Evolutionary conservation across 2,113 vertebrate genomes (phyloP).

Genomic region (Xyliphius kryptos): DNA sequence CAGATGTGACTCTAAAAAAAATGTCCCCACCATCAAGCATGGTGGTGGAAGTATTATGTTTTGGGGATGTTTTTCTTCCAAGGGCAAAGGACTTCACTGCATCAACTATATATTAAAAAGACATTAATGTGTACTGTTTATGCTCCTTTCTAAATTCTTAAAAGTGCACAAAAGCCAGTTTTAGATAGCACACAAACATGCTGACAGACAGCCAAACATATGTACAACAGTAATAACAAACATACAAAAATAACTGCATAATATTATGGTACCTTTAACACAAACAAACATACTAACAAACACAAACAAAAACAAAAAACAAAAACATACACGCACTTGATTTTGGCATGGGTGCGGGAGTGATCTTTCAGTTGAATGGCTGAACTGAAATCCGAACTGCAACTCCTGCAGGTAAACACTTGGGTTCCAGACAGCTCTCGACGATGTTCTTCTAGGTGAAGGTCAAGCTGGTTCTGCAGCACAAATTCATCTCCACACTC

Average conservation of each 20-base stretch:
- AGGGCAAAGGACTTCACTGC: too few relatives aligned
- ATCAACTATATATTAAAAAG: neutral
- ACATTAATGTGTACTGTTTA: too few relatives aligned
- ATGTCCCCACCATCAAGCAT: too few relatives aligned
- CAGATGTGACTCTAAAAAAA: too few relatives aligned
- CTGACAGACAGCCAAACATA: neutral
- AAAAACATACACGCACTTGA: conserved; percentile 66
- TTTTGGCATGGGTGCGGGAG: conserved; percentile 82
- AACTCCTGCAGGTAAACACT: conserved; percentile 78
- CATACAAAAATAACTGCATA: neutral
- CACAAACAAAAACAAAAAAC: neutral
- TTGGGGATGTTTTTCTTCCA: too few relatives aligned
- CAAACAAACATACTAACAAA: too few relatives aligned
- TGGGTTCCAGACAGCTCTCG: conserved; percentile 80
- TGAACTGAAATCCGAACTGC: conserved; percentile 79
- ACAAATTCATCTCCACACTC: conserved; percentile 97
- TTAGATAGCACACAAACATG: neutral
- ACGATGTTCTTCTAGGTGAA: conserved; percentile 90
- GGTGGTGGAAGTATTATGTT: too few relatives aligned
- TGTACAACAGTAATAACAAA: neutral
- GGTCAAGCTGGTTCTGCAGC: conserved; percentile 87
- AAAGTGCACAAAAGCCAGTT: too few relatives aligned
- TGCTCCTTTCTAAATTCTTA: too few relatives aligned
- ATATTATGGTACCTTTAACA: too few relatives aligned
- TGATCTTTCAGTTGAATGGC: conserved; percentile 82